These are phyloP conservation scores for Chrysocyon brachyurus DNA, from an alignment of 2,797 vertebrate genomes.

Conservation along the genomic window DNA sequence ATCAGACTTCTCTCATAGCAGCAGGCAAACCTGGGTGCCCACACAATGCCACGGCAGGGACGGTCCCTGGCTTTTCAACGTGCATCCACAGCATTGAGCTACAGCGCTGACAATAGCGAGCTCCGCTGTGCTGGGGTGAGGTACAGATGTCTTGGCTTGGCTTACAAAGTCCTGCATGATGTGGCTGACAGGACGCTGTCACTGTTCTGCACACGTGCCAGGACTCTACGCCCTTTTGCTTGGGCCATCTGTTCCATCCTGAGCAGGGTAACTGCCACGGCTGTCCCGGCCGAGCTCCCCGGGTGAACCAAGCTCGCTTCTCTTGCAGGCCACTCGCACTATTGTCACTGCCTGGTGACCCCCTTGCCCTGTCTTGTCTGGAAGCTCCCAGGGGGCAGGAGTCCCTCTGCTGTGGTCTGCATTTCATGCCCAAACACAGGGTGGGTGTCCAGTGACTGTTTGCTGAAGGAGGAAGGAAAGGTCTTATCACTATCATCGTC, in stretches of 20 bases:
- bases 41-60: background rate
- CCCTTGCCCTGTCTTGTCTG: background rate
- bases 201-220: accelerated
- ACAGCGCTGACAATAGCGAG: background rate
- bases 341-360: background rate
- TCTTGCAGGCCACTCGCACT: accelerated
- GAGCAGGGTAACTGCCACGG: background rate
- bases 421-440: accelerated
- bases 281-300: accelerated
- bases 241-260: background rate
- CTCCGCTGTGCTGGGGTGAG: background rate
- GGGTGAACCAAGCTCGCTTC: accelerated
- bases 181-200: background rate
- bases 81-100: background rate
- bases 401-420: accelerated
- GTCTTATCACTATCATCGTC: background rate
- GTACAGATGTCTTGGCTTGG: background rate
- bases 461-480: background rate
- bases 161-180: background rate
- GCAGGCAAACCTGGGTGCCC: background rate
- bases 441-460: accelerated
- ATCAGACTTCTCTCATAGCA: background rate
- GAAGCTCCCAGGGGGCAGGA: background rate
- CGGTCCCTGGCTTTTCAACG: background rate
- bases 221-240: background rate